A percentile compares a stretch with the other conserved stretches of the same genome.
Evolutionary conservation across 92 coral and sea anemone species (phyloP).

Genomic region (Parazoanthus swiftii): DNA sequence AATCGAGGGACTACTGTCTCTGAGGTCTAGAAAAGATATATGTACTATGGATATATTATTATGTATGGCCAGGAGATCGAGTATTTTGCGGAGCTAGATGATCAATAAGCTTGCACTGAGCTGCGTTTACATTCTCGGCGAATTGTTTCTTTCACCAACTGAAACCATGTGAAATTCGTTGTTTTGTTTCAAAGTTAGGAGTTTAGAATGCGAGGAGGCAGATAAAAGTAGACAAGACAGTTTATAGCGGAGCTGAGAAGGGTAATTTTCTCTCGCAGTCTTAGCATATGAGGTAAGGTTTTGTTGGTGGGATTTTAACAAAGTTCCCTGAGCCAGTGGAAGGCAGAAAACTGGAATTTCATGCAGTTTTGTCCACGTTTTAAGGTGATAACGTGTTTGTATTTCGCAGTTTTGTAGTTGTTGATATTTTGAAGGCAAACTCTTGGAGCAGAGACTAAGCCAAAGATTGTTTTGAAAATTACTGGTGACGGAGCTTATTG

Average conservation of each 20-base stretch:
- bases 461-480: conserved; percentile 48
- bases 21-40: neutral
- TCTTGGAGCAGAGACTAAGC: conserved; percentile 39
- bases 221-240: neutral
- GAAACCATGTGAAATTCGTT: neutral
- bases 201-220: neutral
- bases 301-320: neutral
- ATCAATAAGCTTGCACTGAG: neutral
- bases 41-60: no score
- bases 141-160: neutral
- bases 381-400: conserved; percentile 37
- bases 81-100: neutral
- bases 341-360: neutral
- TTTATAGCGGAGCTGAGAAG: neutral
- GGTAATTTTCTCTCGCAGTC: neutral
- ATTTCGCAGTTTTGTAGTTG: conserved; percentile 22
- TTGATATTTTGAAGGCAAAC: conserved; percentile 31
- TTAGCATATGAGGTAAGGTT: neutral
- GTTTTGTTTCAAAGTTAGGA: neutral
- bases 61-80: no score
- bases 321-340: neutral
- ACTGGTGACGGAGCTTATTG: conserved; percentile 59
- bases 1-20: neutral
- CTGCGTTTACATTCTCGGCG: neutral
- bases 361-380: conserved; percentile 30